Evolutionary conservation across 2,797 vertebrate species (phyloP).

Genomic region (Epinephelus awoara): DNA sequence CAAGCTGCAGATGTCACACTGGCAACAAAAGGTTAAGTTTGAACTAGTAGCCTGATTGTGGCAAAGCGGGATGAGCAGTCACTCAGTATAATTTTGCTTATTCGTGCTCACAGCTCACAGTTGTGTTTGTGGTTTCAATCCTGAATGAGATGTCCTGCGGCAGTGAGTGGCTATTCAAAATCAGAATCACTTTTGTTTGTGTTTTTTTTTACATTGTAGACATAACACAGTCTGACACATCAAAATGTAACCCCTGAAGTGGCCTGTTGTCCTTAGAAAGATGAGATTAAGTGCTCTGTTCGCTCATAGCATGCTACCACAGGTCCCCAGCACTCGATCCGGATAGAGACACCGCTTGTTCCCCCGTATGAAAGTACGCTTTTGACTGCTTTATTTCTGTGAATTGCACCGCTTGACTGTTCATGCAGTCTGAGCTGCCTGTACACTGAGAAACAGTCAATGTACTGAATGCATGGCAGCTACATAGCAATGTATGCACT

Average conservation of each 20-base stretch:
- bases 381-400: background rate
- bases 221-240: too few species aligned
- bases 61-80: background rate
- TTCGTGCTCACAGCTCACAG: constrained; percentile 14
- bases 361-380: background rate
- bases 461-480: background rate
- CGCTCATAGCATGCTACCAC: background rate
- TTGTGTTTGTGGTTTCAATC: constrained; percentile 16
- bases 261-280: background rate
- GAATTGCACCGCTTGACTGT: too few species aligned
- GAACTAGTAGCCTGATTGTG: background rate
- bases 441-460: too few species aligned
- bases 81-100: background rate
- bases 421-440: background rate
- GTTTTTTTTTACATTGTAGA: too few species aligned
- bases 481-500: background rate
- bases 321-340: background rate
- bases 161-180: constrained; percentile 13
- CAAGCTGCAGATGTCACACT: constrained; percentile 12
- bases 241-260: background rate
- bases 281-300: constrained; percentile 1
- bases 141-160: constrained; percentile 9
- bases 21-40: background rate
- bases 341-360: background rate
- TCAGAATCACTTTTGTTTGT: background rate